Conservation (phyloP, 1,140 invertebrate species). For the Watersipora subatra region DNA sequence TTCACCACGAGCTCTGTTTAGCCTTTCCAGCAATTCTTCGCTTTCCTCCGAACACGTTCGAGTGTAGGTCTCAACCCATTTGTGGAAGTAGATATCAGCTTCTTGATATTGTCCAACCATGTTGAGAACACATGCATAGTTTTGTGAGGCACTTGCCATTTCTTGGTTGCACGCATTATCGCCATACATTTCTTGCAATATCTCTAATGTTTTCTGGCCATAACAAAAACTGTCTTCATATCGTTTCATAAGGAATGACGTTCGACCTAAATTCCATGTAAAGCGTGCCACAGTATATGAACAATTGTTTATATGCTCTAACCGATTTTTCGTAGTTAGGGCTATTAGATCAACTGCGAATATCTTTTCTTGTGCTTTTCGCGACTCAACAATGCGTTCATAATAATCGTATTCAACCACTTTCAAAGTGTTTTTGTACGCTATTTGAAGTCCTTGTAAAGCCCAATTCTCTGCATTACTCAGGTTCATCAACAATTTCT, state of each 20-base stretch:
- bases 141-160: neutral
- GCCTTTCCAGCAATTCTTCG: neutral
- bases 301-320: neutral
- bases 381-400: no score
- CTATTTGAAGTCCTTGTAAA: no score
- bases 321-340: no score
- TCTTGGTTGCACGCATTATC: neutral
- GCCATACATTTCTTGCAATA: neutral
- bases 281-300: neutral
- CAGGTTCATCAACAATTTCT: no score
- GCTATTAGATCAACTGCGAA: neutral
- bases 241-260: neutral
- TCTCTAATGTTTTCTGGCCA: neutral
- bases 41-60: neutral
- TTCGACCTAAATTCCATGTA: neutral
- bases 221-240: neutral
- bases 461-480: no score
- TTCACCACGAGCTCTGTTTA: neutral
- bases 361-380: neutral
- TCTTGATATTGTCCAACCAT: neutral
- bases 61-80: neutral
- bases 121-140: neutral
- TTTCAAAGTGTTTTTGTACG: no score
- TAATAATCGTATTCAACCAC: no score
- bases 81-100: neutral